Evolutionary conservation across 1,140 invertebrate species (phyloP).

Genomic region (Drosophila guanche): DNA sequence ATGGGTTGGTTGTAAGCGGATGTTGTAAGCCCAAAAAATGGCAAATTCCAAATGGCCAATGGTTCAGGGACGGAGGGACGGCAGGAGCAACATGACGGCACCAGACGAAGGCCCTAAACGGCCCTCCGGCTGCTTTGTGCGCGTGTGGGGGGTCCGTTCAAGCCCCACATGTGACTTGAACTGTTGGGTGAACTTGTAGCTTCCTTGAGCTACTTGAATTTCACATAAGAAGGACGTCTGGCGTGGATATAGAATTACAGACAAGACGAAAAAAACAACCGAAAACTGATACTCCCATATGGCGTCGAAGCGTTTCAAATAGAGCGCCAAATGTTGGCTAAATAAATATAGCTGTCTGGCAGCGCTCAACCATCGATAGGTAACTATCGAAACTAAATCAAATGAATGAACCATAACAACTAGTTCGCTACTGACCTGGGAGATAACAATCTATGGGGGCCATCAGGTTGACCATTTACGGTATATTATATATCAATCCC

Average conservation of each 20-base stretch:
- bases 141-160: slow-evolving; percentile 44
- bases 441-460: too few species aligned
- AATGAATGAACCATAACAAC: too few species aligned
- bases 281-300: slow-evolving; percentile 42
- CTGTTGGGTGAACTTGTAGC: slow-evolving; percentile 61
- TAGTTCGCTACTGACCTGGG: too few species aligned
- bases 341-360: slow-evolving; percentile 7
- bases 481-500: too few species aligned
- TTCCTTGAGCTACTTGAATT: slow-evolving; percentile 72
- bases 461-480: too few species aligned
- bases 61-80: slow-evolving; percentile 13
- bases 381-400: neutral
- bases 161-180: slow-evolving; percentile 69
- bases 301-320: slow-evolving; percentile 29
- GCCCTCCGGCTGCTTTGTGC: neutral
- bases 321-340: slow-evolving; percentile 13
- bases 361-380: neutral
- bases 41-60: slow-evolving; percentile 64
- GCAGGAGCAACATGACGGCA: slow-evolving; percentile 25
- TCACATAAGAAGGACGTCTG: slow-evolving; percentile 61
- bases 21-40: slow-evolving; percentile 61
- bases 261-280: slow-evolving; percentile 8
- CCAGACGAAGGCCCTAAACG: slow-evolving; percentile 5
- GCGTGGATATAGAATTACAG: slow-evolving; percentile 53
- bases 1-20: slow-evolving; percentile 69